These are phyloP conservation scores for Daubentonia madagascariensis DNA, from an alignment of 2,113 vertebrate species.

Conservation along the genomic window DNA sequence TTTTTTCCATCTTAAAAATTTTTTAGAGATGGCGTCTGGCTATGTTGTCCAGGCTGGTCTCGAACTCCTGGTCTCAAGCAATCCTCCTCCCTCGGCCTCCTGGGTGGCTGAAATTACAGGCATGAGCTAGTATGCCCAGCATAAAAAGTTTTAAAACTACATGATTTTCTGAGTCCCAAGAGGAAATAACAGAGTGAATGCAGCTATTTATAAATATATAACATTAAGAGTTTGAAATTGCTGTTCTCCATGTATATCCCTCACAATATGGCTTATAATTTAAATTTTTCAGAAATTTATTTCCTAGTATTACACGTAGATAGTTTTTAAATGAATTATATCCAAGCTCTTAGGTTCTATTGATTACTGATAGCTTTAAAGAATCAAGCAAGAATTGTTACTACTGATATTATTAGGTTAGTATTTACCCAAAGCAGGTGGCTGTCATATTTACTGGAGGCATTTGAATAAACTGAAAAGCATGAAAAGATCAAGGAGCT, in stretches of 20 bases:
- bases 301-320: neutral
- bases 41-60: too few species aligned
- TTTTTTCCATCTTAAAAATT: too few species aligned
- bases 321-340: neutral
- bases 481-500: neutral
- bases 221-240: neutral
- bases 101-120: too few species aligned
- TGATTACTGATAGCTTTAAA: neutral
- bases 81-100: too few species aligned
- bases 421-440: neutral
- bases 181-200: neutral
- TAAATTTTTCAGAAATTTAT: neutral
- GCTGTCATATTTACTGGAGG: neutral
- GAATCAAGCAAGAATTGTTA: neutral
- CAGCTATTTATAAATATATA: neutral
- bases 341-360: neutral
- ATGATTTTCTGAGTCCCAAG: neutral
- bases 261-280: neutral
- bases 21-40: too few species aligned
- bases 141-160: neutral
- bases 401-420: neutral
- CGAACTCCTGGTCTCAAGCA: too few species aligned
- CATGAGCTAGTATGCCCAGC: too few species aligned
- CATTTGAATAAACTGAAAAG: neutral
- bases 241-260: neutral